These are phyloP conservation scores for Argyrosomus japonicus DNA, from an alignment of 2,113 vertebrate genomes.

Conservation along the genomic window DNA sequence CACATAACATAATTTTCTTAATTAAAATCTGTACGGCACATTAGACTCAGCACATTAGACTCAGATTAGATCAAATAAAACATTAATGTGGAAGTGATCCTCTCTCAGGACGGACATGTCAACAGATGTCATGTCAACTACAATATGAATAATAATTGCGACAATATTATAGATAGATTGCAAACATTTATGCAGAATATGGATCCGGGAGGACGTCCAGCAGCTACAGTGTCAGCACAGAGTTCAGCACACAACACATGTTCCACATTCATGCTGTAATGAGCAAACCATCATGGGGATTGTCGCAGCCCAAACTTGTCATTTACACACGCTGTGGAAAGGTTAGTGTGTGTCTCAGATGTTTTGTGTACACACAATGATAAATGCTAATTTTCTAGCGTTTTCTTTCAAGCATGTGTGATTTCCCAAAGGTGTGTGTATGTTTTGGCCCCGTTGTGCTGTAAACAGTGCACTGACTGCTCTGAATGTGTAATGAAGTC, in stretches of 20 bases:
- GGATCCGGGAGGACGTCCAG: not conserved
- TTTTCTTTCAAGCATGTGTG: not conserved
- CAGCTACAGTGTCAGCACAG: not conserved
- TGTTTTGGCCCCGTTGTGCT: not conserved
- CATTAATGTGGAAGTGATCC: no score
- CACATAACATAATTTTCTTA: no score
- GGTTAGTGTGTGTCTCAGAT: not conserved
- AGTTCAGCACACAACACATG: not conserved
- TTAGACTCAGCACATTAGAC: no score
- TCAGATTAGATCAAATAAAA: no score
- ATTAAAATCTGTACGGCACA: no score
- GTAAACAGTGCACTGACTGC: not conserved
- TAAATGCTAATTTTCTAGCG: not conserved
- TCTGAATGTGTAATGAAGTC: slow-evolving; percentile 21
- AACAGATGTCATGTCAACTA: no score
- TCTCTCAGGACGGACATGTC: no score
- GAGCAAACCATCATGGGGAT: slow-evolving; percentile 6
- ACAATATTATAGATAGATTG: no score
- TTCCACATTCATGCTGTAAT: slow-evolving; percentile 17
- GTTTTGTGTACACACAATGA: not conserved
- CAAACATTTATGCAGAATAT: no score
- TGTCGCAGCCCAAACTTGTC: not conserved
- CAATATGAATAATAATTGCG: no score
- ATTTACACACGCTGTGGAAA: not conserved
- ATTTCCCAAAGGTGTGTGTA: slow-evolving; percentile 5